phyloP scores from a whole-genome alignment of 2,113 vertebrate genomes.

The Diphyllodes magnificus region DNA sequence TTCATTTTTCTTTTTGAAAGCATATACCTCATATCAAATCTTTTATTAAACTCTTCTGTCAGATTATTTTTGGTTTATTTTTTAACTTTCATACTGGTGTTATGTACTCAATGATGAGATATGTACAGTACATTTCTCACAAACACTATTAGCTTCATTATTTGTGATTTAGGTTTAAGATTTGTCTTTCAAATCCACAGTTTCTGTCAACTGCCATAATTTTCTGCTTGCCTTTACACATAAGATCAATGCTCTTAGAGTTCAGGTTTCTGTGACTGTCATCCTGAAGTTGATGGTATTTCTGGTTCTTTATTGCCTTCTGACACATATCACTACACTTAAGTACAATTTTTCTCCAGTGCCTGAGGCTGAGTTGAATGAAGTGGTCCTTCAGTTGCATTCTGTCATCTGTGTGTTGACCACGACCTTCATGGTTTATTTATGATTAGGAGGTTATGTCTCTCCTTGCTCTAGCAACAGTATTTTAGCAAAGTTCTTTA shows the following conservation, averaged over 20 bases:
- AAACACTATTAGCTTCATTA: slow-evolving; percentile 4
- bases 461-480: neutral
- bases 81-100: neutral
- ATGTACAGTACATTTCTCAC: neutral
- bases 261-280: slow-evolving; percentile 15
- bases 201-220: neutral
- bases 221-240: slow-evolving; percentile 24
- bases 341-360: slow-evolving; percentile 50
- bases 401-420: slow-evolving; percentile 50
- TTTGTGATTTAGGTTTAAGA: slow-evolving; percentile 36
- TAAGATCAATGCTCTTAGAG: slow-evolving; percentile 35
- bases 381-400: slow-evolving; percentile 44
- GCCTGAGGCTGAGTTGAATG: slow-evolving; percentile 47
- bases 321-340: slow-evolving; percentile 45
- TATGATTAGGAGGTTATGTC: slow-evolving; percentile 29
- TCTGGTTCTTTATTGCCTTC: slow-evolving; percentile 48
- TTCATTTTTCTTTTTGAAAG: neutral
- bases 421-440: slow-evolving; percentile 61
- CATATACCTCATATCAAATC: neutral
- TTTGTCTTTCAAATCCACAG: slow-evolving; percentile 32
- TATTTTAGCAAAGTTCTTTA: neutral
- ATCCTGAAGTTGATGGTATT: slow-evolving; percentile 46
- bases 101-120: neutral
- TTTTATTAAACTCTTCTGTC: neutral
- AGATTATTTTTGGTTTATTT: slow-evolving; percentile 17